Conservation (phyloP, 2,113 vertebrate species). For the Steatornis caripensis region DNA sequence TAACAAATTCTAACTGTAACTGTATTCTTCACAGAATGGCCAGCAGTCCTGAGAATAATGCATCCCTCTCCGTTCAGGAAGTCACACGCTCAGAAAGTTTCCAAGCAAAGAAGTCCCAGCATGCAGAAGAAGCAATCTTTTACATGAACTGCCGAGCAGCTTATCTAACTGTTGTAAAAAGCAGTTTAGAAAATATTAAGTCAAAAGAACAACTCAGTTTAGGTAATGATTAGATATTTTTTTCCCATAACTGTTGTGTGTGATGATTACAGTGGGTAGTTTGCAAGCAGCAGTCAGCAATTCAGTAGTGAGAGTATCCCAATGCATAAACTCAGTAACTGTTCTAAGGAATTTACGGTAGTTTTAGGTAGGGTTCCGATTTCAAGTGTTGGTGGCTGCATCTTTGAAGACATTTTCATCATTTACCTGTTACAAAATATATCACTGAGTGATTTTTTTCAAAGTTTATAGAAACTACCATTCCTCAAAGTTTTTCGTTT, state of each 20-base stretch:
- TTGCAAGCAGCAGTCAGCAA: neutral
- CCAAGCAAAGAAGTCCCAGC: conserved; percentile 58
- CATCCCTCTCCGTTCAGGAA: conserved; percentile 12
- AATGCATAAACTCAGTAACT: neutral
- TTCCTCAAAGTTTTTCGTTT: neutral
- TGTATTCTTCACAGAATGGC: conserved; percentile 71
- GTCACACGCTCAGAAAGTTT: neutral
- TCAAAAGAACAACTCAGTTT: conserved; percentile 86
- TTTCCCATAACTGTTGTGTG: neutral
- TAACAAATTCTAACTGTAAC: neutral
- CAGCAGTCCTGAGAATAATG: conserved; percentile 13
- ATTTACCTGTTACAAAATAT: neutral
- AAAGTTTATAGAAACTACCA: neutral
- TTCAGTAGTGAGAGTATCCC: neutral
- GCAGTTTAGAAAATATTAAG: conserved; percentile 87
- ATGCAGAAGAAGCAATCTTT: conserved; percentile 80
- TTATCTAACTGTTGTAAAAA: conserved; percentile 86
- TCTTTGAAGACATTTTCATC: neutral
- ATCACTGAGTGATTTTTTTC: neutral
- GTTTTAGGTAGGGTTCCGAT: neutral
- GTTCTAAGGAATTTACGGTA: neutral
- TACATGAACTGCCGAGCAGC: conserved; percentile 86
- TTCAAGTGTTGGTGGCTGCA: neutral
- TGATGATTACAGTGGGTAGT: neutral
- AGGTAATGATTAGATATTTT: conserved; percentile 70